These are phyloP conservation scores for Pandemis cinnamomeana DNA, from an alignment of 2,888 invertebrate species.

Conservation along the genomic window DNA sequence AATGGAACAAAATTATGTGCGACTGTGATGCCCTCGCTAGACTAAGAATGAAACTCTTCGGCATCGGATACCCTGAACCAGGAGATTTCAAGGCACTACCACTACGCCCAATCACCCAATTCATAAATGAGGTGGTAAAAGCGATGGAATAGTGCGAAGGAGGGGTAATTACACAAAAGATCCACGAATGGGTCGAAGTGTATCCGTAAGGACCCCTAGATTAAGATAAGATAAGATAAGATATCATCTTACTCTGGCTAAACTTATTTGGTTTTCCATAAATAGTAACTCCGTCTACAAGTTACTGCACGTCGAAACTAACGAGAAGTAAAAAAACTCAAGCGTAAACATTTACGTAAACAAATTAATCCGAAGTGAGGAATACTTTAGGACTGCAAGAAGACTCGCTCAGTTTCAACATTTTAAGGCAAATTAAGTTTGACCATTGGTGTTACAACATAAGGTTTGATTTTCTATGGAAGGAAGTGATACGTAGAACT, in stretches of 20 bases:
- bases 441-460: not conserved
- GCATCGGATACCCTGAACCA: no score
- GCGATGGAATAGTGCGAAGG: no score
- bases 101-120: no score
- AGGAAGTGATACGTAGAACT: not conserved
- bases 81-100: no score
- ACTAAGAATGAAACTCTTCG: no score
- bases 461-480: not conserved
- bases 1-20: no score
- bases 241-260: not conserved
- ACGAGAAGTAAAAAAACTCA: slow-evolving; percentile 5
- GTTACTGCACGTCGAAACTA: not conserved
- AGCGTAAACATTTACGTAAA: slow-evolving; percentile 14
- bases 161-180: no score
- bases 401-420: not conserved
- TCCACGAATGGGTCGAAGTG: no score
- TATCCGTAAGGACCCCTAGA: no score
- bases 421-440: not conserved
- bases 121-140: no score
- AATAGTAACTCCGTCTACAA: not conserved
- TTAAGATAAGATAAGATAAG: no score
- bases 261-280: not conserved
- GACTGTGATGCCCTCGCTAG: no score
- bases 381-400: slow-evolving; percentile 13
- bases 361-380: slow-evolving; percentile 13